These are phyloP conservation scores for Timandra comae DNA, from an alignment of 2,888 invertebrate species.

Conservation along the genomic window DNA sequence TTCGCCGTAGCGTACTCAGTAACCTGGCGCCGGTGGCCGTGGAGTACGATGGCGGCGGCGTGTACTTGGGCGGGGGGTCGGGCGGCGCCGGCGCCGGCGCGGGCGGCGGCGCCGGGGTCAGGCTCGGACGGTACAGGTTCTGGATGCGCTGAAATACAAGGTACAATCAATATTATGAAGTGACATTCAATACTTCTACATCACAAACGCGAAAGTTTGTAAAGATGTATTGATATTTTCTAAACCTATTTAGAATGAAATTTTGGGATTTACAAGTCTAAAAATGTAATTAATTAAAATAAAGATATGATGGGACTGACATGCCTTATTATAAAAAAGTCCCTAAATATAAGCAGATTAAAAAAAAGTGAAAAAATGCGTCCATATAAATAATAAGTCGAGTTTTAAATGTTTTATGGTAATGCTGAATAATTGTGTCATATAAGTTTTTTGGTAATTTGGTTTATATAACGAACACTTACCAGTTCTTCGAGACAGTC, in stretches of 20 bases:
- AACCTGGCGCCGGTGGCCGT: slow-evolving; percentile 92
- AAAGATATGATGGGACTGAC: too few species aligned
- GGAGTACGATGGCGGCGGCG: slow-evolving; percentile 94
- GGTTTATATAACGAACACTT: too few species aligned
- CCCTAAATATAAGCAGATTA: too few species aligned
- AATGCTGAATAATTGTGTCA: too few species aligned
- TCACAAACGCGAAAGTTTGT: slow-evolving; percentile 4
- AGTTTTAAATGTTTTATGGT: too few species aligned
- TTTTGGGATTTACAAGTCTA: too few species aligned
- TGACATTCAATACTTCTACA: neutral
- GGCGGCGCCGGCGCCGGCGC: slow-evolving; percentile 41
- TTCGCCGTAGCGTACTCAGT: slow-evolving; percentile 86
- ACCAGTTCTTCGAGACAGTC: slow-evolving; percentile 64
- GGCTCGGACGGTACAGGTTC: slow-evolving; percentile 86
- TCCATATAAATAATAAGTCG: too few species aligned
- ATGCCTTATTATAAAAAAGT: too few species aligned
- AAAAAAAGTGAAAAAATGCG: too few species aligned
- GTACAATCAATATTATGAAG: neutral
- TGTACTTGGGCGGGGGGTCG: slow-evolving; percentile 94
- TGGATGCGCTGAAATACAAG: slow-evolving; percentile 82
- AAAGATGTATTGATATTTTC: too few species aligned
- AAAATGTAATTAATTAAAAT: neutral
- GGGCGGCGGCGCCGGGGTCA: slow-evolving; percentile 38
- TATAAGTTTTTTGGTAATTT: too few species aligned
- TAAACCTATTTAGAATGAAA: too few species aligned